Evolutionary conservation across 2,797 vertebrate species (phyloP), one percentile per base, ranked within the genome.

Genomic region (Silurus aristotelis): DNA sequence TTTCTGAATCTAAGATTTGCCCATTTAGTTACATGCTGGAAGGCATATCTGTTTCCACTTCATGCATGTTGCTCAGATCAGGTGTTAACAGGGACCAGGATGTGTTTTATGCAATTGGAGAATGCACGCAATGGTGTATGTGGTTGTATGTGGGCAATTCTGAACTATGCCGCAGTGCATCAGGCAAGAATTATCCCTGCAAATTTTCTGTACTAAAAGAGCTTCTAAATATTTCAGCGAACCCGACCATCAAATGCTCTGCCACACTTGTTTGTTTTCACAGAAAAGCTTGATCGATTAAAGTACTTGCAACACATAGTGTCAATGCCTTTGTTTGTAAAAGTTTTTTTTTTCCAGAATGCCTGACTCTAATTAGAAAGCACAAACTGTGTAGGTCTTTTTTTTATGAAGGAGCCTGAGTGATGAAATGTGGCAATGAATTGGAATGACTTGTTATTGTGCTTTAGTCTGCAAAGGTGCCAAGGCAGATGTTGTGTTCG

Each of bases 401-500:
- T 81, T 31, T 84, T 81, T 31, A 77, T 0, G 31, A 17, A 43
- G 68, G 38, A 56, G 63, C 78, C 81, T 19, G 80, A 43, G 27
- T 63, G 81, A 73, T 46, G 83, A 60, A 77, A 38, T 43, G 17
- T 81, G 76, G 13, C 22, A 48, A 12, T 79, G n/a, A 27, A 66
- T 66, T 14, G n/a, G 10, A 68, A 80, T 31, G 56, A 77, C 75
- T 86, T 86, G 71, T 90, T 87, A 86, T 81, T 60, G 90, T 84
- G 82, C 15, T 71, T 56, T 94, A 99, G 98, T 98, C n/a, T 99
- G 98, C 92, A 97, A 95, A 95, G 98, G 98, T 13, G 98, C 98
- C 89, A 99, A 98, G 93, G 98, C 97, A 86, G 98, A 99, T 76
- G 95, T 99, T 89, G 96, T 97, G n/a, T 99, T 99, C 92, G 93